Evolutionary conservation across 2,888 invertebrate species (phyloP), one percentile per base, ranked within the genome.

Genomic region (Caenorhabditis drosophilae): DNA sequence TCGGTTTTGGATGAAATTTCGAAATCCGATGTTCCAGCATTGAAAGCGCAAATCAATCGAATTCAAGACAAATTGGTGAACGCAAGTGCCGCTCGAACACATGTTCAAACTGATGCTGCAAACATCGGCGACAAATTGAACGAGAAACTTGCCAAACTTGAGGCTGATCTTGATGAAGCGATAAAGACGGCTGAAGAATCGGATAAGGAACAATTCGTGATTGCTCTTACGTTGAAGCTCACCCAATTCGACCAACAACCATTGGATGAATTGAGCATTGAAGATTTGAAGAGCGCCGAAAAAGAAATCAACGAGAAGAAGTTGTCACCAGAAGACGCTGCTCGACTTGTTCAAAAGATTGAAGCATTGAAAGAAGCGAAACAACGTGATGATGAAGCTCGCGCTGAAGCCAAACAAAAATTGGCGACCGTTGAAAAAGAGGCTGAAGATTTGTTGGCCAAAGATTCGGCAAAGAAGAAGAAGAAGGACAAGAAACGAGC

Each of bases 11-110:
- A 59, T 27, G 44, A 35, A 22, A 59, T 59, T 31, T 26, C 47
- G 12, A 50, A 59, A 31, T 38, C 34, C 31, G 50, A 64, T 40
- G 34, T 66, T 46, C 69, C 69, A 42, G 70, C 69, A 36, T 54
- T 69, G 25, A 57, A 54, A 27, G 69, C 69, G 18, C 69, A 69
- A 58, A 46, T 69, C 31, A 53, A 61, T 23, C 36, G 57, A 26
- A 48, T 69, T 49, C 53, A 69, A 47, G 61, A 66, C 35, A 66
- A 50, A 36, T 41, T 45, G 34, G 52, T 52, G n/a, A 46, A 69
- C 22, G 58, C 66, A 18, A 59, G 34, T 41, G 58, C 40, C n/a
- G 52, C 60, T 23, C 53, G 66, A 22, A 60, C 61, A 36, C 69
- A 66, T 35, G 69, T 69, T 36, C 36, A 50, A 23, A 54, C 58